phyloP scores from a whole-genome alignment of 2,888 invertebrate species.

The Pycnomerus fuliginosus region DNA sequence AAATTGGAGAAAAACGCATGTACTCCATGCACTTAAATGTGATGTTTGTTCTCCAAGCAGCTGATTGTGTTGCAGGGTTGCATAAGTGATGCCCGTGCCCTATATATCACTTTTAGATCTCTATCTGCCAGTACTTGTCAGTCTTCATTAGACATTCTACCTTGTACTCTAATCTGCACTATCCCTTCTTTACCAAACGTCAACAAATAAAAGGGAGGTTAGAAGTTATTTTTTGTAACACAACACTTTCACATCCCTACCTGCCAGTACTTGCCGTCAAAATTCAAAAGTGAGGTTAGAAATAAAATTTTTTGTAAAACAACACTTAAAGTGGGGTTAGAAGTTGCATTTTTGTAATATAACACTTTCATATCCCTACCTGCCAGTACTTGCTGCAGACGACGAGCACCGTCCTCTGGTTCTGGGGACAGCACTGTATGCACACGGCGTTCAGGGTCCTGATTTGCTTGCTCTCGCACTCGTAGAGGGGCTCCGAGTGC shows the following conservation, averaged over 20 bases:
- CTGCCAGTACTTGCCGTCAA: constrained; percentile 1
- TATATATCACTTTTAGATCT: too few species aligned
- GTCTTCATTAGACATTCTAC: not conserved
- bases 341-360: too few species aligned
- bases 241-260: too few species aligned
- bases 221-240: too few species aligned
- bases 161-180: not conserved
- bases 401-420: constrained; percentile 94
- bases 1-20: too few species aligned
- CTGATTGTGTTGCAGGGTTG: too few species aligned
- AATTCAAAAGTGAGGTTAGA: constrained; percentile 51
- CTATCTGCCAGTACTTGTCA: not conserved
- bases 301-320: too few species aligned
- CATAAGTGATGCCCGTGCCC: too few species aligned
- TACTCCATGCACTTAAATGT: too few species aligned
- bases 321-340: constrained; percentile 56
- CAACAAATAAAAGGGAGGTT: not conserved
- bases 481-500: constrained; percentile 85
- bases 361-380: too few species aligned
- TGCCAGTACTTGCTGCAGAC: constrained; percentile 98
- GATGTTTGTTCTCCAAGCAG: too few species aligned
- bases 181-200: not conserved
- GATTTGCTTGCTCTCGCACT: constrained; percentile 97
- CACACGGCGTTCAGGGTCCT: constrained; percentile 91
- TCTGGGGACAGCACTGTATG: constrained; percentile 91